Percentiles rank a stretch among this genome's conserved stretches.
These are phyloP conservation scores for Enteromius trimaculatus DNA, from an alignment of 2,797 vertebrate species.

Conservation along the genomic window DNA sequence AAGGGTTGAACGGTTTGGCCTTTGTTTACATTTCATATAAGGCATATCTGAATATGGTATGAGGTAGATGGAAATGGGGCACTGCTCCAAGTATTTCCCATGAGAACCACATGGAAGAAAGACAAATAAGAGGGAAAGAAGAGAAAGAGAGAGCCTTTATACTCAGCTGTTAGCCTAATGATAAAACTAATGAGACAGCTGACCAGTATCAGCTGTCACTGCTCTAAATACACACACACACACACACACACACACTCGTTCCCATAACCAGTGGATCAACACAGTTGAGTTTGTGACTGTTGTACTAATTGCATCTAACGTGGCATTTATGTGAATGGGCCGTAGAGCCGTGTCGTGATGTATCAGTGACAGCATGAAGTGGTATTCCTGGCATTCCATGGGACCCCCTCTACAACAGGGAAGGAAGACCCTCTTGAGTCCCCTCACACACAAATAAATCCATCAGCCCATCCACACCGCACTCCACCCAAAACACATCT, in stretches of 20 bases:
- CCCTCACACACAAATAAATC: slow-evolving; percentile 20
- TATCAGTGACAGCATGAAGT: slow-evolving; percentile 12
- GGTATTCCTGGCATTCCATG: slow-evolving; percentile 25
- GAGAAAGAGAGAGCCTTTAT: slow-evolving; percentile 59
- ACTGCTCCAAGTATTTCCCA: slow-evolving; percentile 34
- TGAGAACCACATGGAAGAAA: slow-evolving; percentile 27
- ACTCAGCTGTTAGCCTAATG: slow-evolving; percentile 80
- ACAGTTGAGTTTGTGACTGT: slow-evolving; percentile 11
- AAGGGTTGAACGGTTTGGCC: slow-evolving; percentile 25
- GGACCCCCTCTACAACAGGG: slow-evolving; percentile 1
- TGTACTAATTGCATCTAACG: slow-evolving; percentile 40
- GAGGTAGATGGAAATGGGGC: slow-evolving; percentile 38
- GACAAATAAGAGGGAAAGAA: slow-evolving; percentile 19
- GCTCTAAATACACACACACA: slow-evolving; percentile 41
- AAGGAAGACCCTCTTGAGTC: not conserved
- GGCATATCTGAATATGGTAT: slow-evolving; percentile 29
- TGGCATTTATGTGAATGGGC: not conserved
- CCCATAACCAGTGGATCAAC: slow-evolving; percentile 21
- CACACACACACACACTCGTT: slow-evolving; percentile 30
- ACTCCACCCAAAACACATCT: slow-evolving; percentile 23
- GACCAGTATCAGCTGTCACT: slow-evolving; percentile 62
- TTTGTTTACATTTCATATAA: slow-evolving; percentile 33
- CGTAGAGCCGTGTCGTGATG: not conserved
- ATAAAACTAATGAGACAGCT: slow-evolving; percentile 83
- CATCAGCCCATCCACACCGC: not conserved